These are phyloP conservation scores for Calliphora vomitoria DNA, from an alignment of 2,888 invertebrate genomes.

Conservation along the genomic window DNA sequence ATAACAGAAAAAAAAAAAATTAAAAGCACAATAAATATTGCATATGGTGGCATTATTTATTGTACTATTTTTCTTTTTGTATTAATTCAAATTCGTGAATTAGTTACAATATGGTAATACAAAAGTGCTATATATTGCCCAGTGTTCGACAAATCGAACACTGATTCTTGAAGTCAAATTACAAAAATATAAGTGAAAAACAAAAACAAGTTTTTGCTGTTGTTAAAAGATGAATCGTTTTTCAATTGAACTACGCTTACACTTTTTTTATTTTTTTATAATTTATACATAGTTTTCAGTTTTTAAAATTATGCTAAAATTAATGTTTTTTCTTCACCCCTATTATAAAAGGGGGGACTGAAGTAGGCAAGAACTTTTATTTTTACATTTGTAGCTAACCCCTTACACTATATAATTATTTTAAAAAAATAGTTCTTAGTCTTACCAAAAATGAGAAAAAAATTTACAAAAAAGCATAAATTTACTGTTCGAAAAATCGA, in stretches of 20 bases:
- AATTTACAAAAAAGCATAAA: too few species aligned
- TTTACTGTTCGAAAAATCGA: too few species aligned
- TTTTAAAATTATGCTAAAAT: not conserved
- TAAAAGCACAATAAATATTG: too few species aligned
- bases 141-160: constrained; percentile 5
- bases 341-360: not conserved
- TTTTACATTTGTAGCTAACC: too few species aligned
- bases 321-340: not conserved
- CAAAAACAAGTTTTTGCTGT: too few species aligned
- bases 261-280: not conserved
- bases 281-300: not conserved
- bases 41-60: too few species aligned
- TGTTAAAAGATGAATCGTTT: not conserved
- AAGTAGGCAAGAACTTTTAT: not conserved
- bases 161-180: constrained; percentile 1
- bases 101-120: too few species aligned
- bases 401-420: too few species aligned
- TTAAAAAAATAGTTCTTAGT: too few species aligned
- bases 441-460: too few species aligned
- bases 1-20: too few species aligned
- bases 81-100: constrained; percentile 9
- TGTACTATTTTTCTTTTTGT: too few species aligned
- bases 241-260: not conserved
- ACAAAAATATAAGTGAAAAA: not conserved
- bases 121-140: constrained; percentile 7